Conservation (phyloP, 2,888 invertebrate species). For the Trypoxylon attenuatum region DNA sequence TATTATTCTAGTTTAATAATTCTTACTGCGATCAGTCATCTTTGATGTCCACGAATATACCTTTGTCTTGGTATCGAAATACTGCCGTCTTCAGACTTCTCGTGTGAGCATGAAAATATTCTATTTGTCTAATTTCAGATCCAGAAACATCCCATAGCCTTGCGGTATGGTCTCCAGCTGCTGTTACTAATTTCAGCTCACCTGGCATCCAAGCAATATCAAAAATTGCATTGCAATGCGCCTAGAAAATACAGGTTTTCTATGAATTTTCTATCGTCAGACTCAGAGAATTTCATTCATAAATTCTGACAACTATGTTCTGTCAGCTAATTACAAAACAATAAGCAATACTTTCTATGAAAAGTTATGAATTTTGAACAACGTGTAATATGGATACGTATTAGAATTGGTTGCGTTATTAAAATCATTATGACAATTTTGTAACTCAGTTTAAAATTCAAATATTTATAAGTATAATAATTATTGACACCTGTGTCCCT, state of each 20-base stretch:
- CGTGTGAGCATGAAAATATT: conserved; percentile 85
- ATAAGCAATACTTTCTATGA: no score
- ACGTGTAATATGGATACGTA: no score
- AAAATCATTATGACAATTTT: no score
- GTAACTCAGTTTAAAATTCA: not conserved
- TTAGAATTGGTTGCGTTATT: not conserved
- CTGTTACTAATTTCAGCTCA: conserved; percentile 86
- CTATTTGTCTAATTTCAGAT: conserved; percentile 73
- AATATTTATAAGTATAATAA: not conserved
- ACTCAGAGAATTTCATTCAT: no score
- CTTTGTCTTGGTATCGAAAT: conserved; percentile 81
- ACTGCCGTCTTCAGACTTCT: conserved; percentile 89
- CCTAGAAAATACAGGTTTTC: conserved; percentile 57
- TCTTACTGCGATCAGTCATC: not conserved
- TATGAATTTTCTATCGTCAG: not conserved
- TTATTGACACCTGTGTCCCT: conserved; percentile 76
- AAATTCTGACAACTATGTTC: not conserved
- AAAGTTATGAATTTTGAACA: not conserved
- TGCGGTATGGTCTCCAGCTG: conserved; percentile 89
- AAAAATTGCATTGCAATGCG: conserved; percentile 91
- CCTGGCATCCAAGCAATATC: conserved; percentile 91
- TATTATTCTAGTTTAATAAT: not conserved
- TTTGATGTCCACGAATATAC: no score
- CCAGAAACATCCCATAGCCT: conserved; percentile 84
- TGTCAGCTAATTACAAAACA: no score